Conservation (phyloP, 2,888 invertebrate species). For the Zygaena filipendulae region DNA sequence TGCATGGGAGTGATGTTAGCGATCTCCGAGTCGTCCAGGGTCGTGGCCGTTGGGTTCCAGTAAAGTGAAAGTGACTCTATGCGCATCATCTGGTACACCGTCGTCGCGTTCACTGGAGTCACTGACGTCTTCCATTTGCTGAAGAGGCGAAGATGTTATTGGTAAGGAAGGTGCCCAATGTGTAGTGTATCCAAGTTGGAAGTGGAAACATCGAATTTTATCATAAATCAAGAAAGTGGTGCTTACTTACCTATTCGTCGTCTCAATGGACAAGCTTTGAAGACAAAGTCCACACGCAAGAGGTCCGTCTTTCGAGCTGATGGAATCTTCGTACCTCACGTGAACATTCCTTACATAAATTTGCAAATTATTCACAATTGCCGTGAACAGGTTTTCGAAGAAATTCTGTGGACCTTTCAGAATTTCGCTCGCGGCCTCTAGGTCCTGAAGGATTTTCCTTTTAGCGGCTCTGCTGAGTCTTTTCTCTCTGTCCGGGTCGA, state of each 20-base stretch:
- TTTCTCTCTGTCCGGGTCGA: conserved; percentile 79
- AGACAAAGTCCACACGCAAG: conserved; percentile 82
- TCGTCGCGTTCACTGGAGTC: conserved; percentile 65
- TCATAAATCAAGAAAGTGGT: no score
- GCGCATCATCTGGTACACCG: conserved; percentile 80
- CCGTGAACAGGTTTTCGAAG: conserved; percentile 78
- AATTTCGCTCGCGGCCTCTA: conserved; percentile 70
- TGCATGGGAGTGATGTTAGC: conserved; percentile 63
- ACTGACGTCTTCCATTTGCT: conserved; percentile 83
- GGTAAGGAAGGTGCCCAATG: no score
- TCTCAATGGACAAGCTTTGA: conserved; percentile 80
- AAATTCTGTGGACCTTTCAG: conserved; percentile 74
- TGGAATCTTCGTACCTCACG: conserved; percentile 82
- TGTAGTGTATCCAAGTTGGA: no score
- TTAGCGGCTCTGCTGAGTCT: conserved; percentile 78
- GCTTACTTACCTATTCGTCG: conserved; percentile 76
- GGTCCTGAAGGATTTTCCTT: conserved; percentile 73
- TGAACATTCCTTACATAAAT: conserved; percentile 82
- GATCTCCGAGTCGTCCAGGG: conserved; percentile 63
- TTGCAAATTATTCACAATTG: conserved; percentile 83
- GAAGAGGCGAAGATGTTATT: conserved; percentile 16
- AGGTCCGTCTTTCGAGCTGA: conserved; percentile 72
- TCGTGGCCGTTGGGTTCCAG: conserved; percentile 74
- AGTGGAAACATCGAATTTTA: no score
- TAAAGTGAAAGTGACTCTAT: conserved; percentile 81